Evolutionary conservation across 2,888 invertebrate genomes (phyloP).

Genomic region (Epinotia demarniana): DNA sequence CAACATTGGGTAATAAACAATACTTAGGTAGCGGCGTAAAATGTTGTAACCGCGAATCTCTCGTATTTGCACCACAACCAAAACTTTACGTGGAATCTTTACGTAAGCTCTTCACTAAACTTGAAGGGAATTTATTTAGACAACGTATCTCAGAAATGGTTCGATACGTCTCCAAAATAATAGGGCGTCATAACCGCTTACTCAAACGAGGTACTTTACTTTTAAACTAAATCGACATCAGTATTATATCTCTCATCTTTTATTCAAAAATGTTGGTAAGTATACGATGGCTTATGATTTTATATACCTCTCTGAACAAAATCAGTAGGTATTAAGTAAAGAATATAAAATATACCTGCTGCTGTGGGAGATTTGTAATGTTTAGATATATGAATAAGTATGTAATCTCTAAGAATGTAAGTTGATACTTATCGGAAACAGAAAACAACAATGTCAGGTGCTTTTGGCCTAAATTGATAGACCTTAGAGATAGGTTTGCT

Average conservation of each 20-base stretch:
- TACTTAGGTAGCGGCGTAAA: not conserved
- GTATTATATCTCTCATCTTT: not conserved
- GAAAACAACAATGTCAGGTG: not conserved
- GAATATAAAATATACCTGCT: too few relatives aligned
- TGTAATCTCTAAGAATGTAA: not conserved
- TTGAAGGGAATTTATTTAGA: slow-evolving; percentile 73
- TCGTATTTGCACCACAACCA: slow-evolving; percentile 50
- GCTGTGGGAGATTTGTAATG: not conserved
- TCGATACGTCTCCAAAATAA: slow-evolving; percentile 55
- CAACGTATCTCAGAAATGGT: slow-evolving; percentile 63
- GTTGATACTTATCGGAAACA: slow-evolving; percentile 2
- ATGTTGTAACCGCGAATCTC: slow-evolving; percentile 28
- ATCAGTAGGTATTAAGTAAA: not conserved
- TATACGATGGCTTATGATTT: not conserved
- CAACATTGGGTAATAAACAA: too few relatives aligned
- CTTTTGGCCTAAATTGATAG: not conserved
- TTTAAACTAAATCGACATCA: slow-evolving; percentile 33
- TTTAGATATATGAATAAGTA: not conserved
- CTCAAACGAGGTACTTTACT: slow-evolving; percentile 26
- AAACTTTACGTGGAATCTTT: slow-evolving; percentile 81
- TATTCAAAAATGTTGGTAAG: not conserved
- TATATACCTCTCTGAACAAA: too few relatives aligned
- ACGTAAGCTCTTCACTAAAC: slow-evolving; percentile 74
- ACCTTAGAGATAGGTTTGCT: not conserved
- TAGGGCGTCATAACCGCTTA: slow-evolving; percentile 37